Percentiles rank a stretch among this genome's conserved stretches.
Evolutionary conservation across 1,140 invertebrate species (phyloP).

Genomic region (Drosophila setifemur): DNA sequence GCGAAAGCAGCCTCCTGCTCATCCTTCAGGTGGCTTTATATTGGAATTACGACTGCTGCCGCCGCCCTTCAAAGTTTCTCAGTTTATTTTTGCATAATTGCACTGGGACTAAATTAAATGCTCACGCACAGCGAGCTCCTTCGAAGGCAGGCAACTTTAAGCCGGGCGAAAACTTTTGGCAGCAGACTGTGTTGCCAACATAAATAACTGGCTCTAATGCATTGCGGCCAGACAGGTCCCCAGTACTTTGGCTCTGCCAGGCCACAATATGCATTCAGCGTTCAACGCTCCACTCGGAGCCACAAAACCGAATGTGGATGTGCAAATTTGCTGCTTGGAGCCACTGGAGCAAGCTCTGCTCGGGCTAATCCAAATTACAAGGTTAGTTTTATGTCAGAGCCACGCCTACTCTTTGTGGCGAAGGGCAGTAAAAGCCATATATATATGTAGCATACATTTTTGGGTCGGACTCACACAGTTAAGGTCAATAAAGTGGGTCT

Average conservation of each 20-base stretch:
- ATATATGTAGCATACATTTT: slow-evolving; percentile 12
- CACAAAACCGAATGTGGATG: slow-evolving; percentile 6
- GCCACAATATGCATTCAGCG: background rate
- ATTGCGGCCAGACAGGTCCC: slow-evolving; percentile 30
- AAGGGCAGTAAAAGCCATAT: slow-evolving; percentile 1
- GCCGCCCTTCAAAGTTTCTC: slow-evolving; percentile 41
- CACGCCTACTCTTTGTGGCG: slow-evolving; percentile 11
- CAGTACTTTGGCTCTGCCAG: background rate
- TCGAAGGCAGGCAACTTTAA: slow-evolving; percentile 43
- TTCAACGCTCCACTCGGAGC: slow-evolving; percentile 1
- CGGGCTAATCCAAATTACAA: slow-evolving; percentile 11
- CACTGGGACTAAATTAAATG: slow-evolving; percentile 71
- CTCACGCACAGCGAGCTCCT: slow-evolving; percentile 39
- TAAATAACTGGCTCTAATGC: slow-evolving; percentile 46
- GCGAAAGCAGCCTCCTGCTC: slow-evolving; percentile 28
- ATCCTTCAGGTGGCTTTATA: background rate
- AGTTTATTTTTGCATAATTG: slow-evolving; percentile 77
- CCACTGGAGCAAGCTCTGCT: background rate
- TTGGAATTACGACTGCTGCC: too few species aligned
- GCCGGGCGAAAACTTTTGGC: slow-evolving; percentile 42
- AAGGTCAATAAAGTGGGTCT: background rate
- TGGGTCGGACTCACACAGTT: background rate
- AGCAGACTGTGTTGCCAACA: slow-evolving; percentile 40
- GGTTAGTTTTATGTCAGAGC: slow-evolving; percentile 16
- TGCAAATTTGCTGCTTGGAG: background rate